These are phyloP conservation scores for Catotricha subobsoleta DNA, from an alignment of 2,888 invertebrate species.

Conservation along the genomic window DNA sequence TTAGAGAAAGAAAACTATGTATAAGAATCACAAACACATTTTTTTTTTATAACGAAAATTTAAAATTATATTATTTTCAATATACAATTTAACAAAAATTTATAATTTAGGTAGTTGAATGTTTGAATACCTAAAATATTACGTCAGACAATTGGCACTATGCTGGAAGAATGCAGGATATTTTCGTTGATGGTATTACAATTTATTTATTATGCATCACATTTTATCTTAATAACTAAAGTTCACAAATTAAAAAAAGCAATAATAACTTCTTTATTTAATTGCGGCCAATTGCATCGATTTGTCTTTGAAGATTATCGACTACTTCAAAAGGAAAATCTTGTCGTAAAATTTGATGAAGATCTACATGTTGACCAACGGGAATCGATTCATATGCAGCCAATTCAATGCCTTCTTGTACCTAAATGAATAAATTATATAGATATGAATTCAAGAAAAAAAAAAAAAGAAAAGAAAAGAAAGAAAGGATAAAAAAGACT, in stretches of 20 bases:
- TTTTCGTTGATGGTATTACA: neutral
- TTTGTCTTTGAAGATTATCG: conserved; percentile 69
- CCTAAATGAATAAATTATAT: conserved; percentile 27
- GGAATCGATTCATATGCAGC: conserved; percentile 76
- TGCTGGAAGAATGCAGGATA: conserved; percentile 5
- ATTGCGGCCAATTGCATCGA: conserved; percentile 63
- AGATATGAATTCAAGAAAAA: neutral
- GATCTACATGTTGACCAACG: conserved; percentile 64
- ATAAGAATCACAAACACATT: too few relatives aligned
- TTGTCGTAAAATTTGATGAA: conserved; percentile 68
- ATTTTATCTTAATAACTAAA: neutral
- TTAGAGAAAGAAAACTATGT: too few relatives aligned
- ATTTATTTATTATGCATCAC: neutral
- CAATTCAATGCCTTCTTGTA: conserved; percentile 70
- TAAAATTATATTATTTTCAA: too few relatives aligned
- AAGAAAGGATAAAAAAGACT: neutral
- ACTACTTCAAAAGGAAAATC: conserved; percentile 76
- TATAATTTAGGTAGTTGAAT: too few relatives aligned
- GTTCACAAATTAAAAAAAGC: neutral
- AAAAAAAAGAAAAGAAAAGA: neutral
- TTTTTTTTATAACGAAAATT: too few relatives aligned
- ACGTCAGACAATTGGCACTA: conserved; percentile 5
- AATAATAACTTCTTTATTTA: conserved; percentile 18
- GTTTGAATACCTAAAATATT: too few relatives aligned
- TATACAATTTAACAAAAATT: too few relatives aligned